Base-by-base conservation (phyloP, 2,113 vertebrate genomes). In the Benitochromis conjunctus region DNA sequence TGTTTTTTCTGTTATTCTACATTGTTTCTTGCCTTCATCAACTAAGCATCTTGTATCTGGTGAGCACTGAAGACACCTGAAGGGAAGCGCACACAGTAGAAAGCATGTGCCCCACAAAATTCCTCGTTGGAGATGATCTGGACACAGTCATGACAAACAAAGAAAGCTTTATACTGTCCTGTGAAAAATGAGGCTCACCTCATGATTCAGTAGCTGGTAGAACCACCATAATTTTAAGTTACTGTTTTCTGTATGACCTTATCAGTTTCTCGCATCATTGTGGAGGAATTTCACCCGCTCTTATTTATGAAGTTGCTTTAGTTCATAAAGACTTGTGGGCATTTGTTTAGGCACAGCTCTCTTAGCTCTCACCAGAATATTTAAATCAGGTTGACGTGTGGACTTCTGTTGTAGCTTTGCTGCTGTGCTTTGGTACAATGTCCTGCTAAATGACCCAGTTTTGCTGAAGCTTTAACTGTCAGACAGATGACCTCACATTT, bases 41-140 rank as follows among this genome's bases (percentile, higher is more conserved):
- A 34, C 16, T 4, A 19, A 78, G 62, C 74, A 41, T 66, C 4
- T 21, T 81, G 41, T 62, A 83, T 89, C 77, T 83, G 21, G 14
- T 10, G 55, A 82, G 16, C 5, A 1, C 36, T 62, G 48, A 69
- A 54, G 81, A 62, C 88, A 56, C 78, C 64, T 69, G 43, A 64
- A 86, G 81, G 69, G 66, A 83, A 83, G 9, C 1, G 4, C 43
- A 76, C 24, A 51, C 16, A 46, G 43, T 31, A 57, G 46, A 92
- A 88, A 85, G 83, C 83, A 34, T 84, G 92, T 56, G 82, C 34
- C 71, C 84, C 69, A n/a, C 9, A 51, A 31, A 36, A 51, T 51
- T 26, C 69, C 26, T 54, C 19, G n/a, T 19, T 9, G 9, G 51
- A 18, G 51, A n/a, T 54, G 51, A 54, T n/a, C 9, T n/a, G 4